Evolutionary conservation across 1,140 invertebrate species (phyloP).

Genomic region (Drosophila funebris): DNA sequence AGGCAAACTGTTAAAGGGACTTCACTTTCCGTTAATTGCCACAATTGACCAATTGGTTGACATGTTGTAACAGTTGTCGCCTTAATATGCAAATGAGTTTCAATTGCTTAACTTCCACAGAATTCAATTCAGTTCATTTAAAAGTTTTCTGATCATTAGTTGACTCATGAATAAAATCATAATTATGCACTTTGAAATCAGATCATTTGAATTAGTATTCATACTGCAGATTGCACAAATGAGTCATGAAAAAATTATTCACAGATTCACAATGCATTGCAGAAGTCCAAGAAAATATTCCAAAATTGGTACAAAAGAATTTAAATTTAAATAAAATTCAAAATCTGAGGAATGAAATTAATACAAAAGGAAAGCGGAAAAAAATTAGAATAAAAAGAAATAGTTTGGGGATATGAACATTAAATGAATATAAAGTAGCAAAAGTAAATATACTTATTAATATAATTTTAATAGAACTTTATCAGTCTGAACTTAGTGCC

Average conservation of each 20-base stretch:
- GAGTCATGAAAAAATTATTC: not conserved
- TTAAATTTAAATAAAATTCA: no score
- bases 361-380: no score
- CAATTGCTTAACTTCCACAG: slow-evolving; percentile 16
- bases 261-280: not conserved
- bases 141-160: not conserved
- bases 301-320: no score
- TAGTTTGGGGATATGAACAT: no score
- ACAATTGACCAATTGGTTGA: slow-evolving; percentile 60
- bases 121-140: slow-evolving; percentile 1
- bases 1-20: slow-evolving; percentile 9
- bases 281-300: not conserved
- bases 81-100: slow-evolving; percentile 21
- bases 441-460: no score
- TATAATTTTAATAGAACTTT: no score
- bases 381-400: no score
- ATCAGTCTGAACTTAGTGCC: no score
- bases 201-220: slow-evolving; percentile 3
- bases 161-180: slow-evolving; percentile 9
- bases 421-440: no score
- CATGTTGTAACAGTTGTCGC: slow-evolving; percentile 53
- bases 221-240: not conserved
- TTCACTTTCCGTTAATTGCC: slow-evolving; percentile 73
- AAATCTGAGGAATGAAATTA: no score
- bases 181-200: not conserved